Conservation (phyloP, 2,797 vertebrate genomes). For the Acanthornis magna region DNA sequence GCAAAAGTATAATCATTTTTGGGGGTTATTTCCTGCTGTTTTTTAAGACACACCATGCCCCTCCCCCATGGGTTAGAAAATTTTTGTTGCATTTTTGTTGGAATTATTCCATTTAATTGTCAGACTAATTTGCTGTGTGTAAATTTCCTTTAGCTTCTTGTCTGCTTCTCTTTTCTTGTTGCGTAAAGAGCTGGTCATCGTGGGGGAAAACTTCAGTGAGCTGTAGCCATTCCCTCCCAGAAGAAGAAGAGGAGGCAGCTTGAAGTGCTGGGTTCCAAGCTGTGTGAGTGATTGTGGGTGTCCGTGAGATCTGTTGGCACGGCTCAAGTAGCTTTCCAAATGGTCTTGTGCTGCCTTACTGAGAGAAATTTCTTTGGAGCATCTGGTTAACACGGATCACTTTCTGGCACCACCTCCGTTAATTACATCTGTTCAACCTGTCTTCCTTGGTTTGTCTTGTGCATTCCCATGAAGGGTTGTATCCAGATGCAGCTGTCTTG, state of each 20-base stretch:
- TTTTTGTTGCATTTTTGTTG: not conserved
- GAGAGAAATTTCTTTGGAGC: not conserved
- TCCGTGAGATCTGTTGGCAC: not conserved
- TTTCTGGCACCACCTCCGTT: constrained; percentile 28
- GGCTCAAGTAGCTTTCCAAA: not conserved
- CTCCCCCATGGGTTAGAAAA: accelerated
- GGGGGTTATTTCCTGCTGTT: not conserved
- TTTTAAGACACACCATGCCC: not conserved
- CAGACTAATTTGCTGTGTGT: not conserved
- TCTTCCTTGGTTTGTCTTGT: not conserved
- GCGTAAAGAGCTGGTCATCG: not conserved
- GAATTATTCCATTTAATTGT: not conserved
- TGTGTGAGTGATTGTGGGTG: not conserved
- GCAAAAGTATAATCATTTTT: not conserved
- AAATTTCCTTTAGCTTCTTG: not conserved
- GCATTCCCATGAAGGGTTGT: constrained; percentile 16
- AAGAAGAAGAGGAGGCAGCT: not conserved
- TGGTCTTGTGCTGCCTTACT: not conserved
- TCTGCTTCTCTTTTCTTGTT: not conserved
- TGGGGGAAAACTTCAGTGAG: not conserved
- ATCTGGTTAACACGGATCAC: not conserved
- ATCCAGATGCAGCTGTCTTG: constrained; percentile 59
- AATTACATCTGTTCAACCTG: constrained; percentile 33
- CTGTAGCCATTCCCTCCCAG: not conserved
- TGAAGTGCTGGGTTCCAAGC: not conserved